A percentile compares a stretch with the other conserved stretches of the same genome.
Conservation (phyloP, 2,797 vertebrate genomes). For the Helarctos malayanus region DNA sequence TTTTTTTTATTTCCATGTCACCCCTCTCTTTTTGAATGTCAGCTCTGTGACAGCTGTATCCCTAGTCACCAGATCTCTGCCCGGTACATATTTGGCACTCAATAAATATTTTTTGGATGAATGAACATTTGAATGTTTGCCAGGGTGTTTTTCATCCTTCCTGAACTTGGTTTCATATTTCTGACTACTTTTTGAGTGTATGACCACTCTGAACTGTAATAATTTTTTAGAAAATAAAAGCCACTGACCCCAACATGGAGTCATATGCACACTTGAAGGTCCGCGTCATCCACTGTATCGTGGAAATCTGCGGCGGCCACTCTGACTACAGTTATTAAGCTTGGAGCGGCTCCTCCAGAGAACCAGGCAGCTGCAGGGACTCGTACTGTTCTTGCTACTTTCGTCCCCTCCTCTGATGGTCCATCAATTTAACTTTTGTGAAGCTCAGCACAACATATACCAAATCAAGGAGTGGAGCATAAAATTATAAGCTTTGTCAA, state of each 20-base stretch:
- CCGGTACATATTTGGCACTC: background rate
- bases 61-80: background rate
- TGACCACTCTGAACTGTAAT: background rate
- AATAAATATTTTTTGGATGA: background rate
- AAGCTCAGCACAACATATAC: background rate
- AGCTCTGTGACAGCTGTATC: background rate
- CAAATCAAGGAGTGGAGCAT: background rate
- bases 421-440: background rate
- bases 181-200: constrained; percentile 18
- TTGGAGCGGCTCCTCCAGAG: background rate
- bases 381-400: no score
- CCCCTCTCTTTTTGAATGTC: background rate
- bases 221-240: background rate
- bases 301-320: background rate
- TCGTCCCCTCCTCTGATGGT: background rate
- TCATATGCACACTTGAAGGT: background rate
- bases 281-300: background rate
- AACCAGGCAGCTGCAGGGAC: background rate
- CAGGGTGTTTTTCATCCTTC: constrained; percentile 18
- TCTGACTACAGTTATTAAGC: background rate
- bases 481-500: background rate
- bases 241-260: background rate
- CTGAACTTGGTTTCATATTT: background rate
- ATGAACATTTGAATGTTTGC: background rate
- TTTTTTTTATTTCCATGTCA: background rate